These are phyloP conservation scores for Leptinotarsa rubiginosa DNA, from an alignment of 2,888 invertebrate species.

Conservation along the genomic window DNA sequence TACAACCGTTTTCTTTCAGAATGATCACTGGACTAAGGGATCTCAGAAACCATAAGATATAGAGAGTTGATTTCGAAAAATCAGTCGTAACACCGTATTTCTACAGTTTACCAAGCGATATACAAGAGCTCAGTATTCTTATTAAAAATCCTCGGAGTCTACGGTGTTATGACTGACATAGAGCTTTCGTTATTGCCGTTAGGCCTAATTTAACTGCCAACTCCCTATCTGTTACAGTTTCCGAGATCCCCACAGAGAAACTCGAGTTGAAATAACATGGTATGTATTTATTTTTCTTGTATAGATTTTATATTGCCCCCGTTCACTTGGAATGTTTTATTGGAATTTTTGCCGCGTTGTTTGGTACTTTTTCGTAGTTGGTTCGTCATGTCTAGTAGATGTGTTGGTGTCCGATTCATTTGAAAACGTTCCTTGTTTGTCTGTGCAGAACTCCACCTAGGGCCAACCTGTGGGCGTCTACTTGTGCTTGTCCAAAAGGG, in stretches of 20 bases:
- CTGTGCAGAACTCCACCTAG: conserved; percentile 60
- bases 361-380: neutral
- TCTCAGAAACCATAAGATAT: conserved; percentile 20
- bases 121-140: neutral
- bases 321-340: conserved; percentile 5
- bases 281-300: conserved; percentile 9
- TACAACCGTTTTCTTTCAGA: neutral
- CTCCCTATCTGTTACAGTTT: conserved; percentile 20
- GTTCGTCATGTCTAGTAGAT: conserved; percentile 20
- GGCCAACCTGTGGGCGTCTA: conserved; percentile 64
- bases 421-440: conserved; percentile 43
- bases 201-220: neutral
- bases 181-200: neutral
- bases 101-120: neutral
- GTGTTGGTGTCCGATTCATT: neutral
- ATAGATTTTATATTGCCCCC: neutral
- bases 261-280: conserved; percentile 13
- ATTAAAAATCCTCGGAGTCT: neutral
- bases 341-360: neutral
- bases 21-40: neutral
- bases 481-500: conserved; percentile 66
- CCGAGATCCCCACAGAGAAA: conserved; percentile 17
- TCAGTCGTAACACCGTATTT: neutral
- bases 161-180: neutral
- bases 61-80: conserved; percentile 4